Evolutionary conservation across 1,140 invertebrate genomes (phyloP).

Genomic region (Acyrthosiphon pisum): DNA sequence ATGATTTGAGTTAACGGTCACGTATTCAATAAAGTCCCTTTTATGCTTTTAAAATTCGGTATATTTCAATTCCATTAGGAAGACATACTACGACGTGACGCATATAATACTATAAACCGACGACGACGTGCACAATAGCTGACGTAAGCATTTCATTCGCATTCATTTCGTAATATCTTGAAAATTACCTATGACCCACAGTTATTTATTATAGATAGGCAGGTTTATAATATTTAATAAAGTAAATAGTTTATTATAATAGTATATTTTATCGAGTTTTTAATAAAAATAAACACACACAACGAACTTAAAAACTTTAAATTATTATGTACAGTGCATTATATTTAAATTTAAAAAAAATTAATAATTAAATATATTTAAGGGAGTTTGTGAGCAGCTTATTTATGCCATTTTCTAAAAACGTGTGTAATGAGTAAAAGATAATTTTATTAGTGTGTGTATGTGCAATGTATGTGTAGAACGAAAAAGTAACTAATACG

Average conservation of each 20-base stretch:
- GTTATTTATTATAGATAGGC: not conserved
- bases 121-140: not conserved
- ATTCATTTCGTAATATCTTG: not conserved
- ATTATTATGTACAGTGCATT: too few relatives aligned
- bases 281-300: not conserved
- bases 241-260: not conserved
- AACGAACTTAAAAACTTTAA: too few relatives aligned
- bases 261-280: not conserved
- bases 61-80: slow-evolving; percentile 2
- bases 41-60: slow-evolving; percentile 1
- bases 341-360: too few relatives aligned
- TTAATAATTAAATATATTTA: too few relatives aligned
- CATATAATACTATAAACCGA: not conserved
- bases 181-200: not conserved
- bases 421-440: too few relatives aligned
- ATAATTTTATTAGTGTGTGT: too few relatives aligned
- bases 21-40: not conserved
- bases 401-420: too few relatives aligned
- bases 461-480: too few relatives aligned
- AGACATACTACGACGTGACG: not conserved
- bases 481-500: too few relatives aligned
- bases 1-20: slow-evolving; percentile 1
- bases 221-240: not conserved
- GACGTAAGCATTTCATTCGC: not conserved
- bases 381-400: too few relatives aligned